Conservation (phyloP, 1,140 invertebrate genomes). For the Magallana gigas region DNA sequence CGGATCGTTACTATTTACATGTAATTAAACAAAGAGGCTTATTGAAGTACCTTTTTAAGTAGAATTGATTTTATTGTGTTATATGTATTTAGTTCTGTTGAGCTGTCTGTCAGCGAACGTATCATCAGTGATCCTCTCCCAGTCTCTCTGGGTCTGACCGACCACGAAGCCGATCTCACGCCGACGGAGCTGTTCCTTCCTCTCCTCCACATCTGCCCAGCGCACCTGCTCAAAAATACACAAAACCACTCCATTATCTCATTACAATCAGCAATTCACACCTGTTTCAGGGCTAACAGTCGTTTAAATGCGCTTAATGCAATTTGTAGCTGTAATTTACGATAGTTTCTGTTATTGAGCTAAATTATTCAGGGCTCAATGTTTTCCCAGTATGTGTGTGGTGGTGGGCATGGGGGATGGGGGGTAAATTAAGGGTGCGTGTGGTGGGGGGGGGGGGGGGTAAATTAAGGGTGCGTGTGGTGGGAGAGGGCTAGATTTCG, state of each 20-base stretch:
- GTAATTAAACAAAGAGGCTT: neutral
- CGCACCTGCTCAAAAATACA: constrained; percentile 86
- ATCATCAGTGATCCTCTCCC: constrained; percentile 95
- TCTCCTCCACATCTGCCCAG: constrained; percentile 98
- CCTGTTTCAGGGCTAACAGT: neutral
- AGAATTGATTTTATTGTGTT: constrained; percentile 66
- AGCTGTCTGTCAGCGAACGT: constrained; percentile 92
- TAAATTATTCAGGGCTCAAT: too few species aligned
- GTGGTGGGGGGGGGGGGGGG: too few species aligned
- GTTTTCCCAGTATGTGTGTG: too few species aligned
- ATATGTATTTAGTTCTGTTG: constrained; percentile 96
- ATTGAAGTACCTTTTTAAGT: constrained; percentile 71
- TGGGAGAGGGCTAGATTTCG: too few species aligned
- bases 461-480: too few species aligned
- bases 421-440: too few species aligned
- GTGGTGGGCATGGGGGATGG: too few species aligned
- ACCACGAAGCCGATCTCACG: constrained; percentile 96
- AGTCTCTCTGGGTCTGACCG: constrained; percentile 90
- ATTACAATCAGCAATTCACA: neutral
- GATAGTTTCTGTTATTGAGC: too few species aligned
- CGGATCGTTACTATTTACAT: neutral
- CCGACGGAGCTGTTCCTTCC: constrained; percentile 92
- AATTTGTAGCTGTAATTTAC: too few species aligned
- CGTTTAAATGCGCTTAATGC: too few species aligned
- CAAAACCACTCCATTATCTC: constrained; percentile 9